phyloP scores from a whole-genome alignment of 2,888 invertebrate genomes.

The Epinotia bilunana region DNA sequence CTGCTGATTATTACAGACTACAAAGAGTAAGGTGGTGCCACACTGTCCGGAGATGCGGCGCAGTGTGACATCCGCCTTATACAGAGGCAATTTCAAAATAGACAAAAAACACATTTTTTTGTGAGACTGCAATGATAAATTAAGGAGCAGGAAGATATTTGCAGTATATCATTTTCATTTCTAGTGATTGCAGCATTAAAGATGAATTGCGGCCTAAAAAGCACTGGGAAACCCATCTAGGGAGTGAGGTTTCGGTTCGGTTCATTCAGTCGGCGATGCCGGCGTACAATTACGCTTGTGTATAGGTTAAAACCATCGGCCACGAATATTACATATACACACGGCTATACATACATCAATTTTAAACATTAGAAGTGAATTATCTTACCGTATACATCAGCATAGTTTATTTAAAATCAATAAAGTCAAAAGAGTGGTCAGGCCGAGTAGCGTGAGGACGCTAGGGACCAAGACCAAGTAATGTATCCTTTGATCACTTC shows the following conservation, averaged over 20 bases:
- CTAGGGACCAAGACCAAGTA: constrained; percentile 45
- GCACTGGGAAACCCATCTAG: not conserved
- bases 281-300: not conserved
- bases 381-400: constrained; percentile 81
- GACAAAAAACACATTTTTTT: no score
- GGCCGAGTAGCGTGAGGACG: constrained; percentile 60
- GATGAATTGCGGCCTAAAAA: not conserved
- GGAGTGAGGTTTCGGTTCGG: not conserved
- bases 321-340: not conserved
- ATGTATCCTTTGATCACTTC: not conserved
- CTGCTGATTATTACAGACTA: not conserved
- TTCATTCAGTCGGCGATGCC: not conserved
- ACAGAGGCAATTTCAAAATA: no score
- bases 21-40: no score
- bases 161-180: not conserved
- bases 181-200: not conserved
- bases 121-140: no score
- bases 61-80: no score
- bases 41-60: no score
- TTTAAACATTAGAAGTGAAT: constrained; percentile 14
- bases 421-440: constrained; percentile 56
- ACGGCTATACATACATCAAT: constrained; percentile 1
- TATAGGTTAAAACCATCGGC: constrained; percentile 30
- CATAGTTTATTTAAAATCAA: constrained; percentile 58
- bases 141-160: no score